Conservation (phyloP, 2,888 invertebrate species). For the Spialia ferax region DNA sequence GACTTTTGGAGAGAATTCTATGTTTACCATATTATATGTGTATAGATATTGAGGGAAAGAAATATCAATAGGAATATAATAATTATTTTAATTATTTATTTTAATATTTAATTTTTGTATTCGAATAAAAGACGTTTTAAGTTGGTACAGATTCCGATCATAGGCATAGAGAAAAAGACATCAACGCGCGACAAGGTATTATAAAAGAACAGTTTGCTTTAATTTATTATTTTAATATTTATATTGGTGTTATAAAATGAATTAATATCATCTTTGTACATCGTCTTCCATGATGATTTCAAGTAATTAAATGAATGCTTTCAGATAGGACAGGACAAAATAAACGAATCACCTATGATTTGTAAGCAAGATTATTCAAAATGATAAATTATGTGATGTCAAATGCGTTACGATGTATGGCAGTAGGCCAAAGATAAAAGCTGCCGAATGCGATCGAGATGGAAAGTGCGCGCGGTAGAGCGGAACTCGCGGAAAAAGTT, state of each 20-base stretch:
- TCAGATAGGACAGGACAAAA: background rate
- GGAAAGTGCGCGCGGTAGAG: slow-evolving; percentile 46
- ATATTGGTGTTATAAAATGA: background rate
- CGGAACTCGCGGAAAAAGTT: slow-evolving; percentile 44
- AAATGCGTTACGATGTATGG: slow-evolving; percentile 23
- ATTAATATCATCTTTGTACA: no score
- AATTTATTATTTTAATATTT: background rate
- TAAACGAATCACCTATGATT: background rate
- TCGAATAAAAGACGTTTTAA: no score
- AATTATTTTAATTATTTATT: no score
- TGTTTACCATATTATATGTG: no score
- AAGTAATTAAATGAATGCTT: background rate
- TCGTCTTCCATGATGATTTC: background rate
- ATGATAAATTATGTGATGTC: slow-evolving; percentile 28
- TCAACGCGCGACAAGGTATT: background rate
- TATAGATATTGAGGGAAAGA: no score
- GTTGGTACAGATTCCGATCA: background rate
- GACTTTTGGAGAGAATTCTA: no score
- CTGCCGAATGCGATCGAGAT: slow-evolving; percentile 46
- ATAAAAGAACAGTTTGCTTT: background rate
- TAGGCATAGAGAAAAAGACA: background rate
- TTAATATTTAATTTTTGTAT: no score
- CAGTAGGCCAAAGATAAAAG: slow-evolving; percentile 43
- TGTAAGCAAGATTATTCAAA: slow-evolving; percentile 6
- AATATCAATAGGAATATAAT: no score